Percentiles rank a stretch among this genome's conserved stretches.
These are phyloP conservation scores for Embidobia sp. DNA, from an alignment of 2,888 invertebrate species.

Conservation along the genomic window DNA sequence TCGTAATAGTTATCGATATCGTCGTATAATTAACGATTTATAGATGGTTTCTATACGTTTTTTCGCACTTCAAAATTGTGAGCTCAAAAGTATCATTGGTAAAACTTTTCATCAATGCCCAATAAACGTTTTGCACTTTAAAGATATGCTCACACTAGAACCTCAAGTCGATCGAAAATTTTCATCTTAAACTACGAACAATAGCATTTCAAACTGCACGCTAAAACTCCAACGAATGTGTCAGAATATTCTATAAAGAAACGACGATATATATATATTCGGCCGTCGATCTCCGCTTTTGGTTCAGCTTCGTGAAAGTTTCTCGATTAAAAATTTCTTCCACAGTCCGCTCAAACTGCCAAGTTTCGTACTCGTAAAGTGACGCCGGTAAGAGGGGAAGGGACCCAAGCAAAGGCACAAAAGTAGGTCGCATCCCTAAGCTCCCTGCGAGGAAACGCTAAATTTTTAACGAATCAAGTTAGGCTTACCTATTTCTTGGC, in stretches of 20 bases:
- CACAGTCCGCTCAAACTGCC: slow-evolving; percentile 65
- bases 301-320: slow-evolving; percentile 72
- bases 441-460: slow-evolving; percentile 41
- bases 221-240: too few species aligned
- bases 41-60: too few species aligned
- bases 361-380: slow-evolving; percentile 68
- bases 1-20: too few species aligned
- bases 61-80: too few species aligned
- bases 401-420: slow-evolving; percentile 29
- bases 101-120: too few species aligned
- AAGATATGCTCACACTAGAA: too few species aligned
- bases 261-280: slow-evolving; percentile 53
- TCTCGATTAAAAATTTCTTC: slow-evolving; percentile 78
- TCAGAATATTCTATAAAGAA: slow-evolving; percentile 60
- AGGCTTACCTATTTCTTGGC: slow-evolving; percentile 57
- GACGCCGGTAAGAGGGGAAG: slow-evolving; percentile 33
- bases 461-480: slow-evolving; percentile 64
- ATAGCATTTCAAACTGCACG: slow-evolving; percentile 48
- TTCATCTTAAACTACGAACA: too few species aligned
- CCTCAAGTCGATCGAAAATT: too few species aligned
- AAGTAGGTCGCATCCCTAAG: slow-evolving; percentile 61
- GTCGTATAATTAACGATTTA: too few species aligned
- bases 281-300: slow-evolving; percentile 54
- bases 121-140: too few species aligned
- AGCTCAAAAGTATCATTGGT: too few species aligned